Evolutionary conservation across 2,113 vertebrate genomes (phyloP).

Genomic region (Micronycteris hirsuta): DNA sequence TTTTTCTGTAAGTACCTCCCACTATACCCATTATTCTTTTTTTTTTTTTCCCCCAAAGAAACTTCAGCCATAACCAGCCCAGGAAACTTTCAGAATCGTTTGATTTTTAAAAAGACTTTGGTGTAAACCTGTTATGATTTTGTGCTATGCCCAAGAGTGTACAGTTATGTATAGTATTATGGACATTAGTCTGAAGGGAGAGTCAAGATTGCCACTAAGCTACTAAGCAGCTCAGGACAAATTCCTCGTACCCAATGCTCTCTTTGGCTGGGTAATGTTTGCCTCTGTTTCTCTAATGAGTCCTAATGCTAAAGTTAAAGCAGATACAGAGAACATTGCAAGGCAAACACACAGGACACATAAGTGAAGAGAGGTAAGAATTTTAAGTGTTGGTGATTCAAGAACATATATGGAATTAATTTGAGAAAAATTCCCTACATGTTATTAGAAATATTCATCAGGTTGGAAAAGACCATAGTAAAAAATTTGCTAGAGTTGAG

Average conservation of each 20-base stretch:
- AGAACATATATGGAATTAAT: neutral
- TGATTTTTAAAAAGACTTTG: neutral
- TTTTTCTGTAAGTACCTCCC: neutral
- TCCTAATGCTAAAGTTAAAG: neutral
- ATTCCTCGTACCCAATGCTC: neutral
- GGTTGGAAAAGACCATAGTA: neutral
- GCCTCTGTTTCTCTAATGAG: neutral
- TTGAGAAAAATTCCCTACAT: neutral
- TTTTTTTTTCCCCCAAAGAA: neutral
- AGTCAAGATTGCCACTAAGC: neutral
- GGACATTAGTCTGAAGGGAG: neutral
- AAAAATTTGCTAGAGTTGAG: neutral
- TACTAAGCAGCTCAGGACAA: neutral
- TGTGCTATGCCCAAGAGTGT: neutral
- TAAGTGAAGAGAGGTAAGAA: neutral
- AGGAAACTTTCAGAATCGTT: neutral
- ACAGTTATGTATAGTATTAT: neutral
- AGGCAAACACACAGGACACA: neutral
- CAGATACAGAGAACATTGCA: neutral
- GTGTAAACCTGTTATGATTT: neutral
- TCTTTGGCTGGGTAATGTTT: neutral
- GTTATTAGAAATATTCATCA: neutral
- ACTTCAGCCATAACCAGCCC: neutral
- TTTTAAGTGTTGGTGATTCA: neutral
- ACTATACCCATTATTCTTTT: neutral